Conservation (phyloP, 2,797 vertebrate genomes). For the Danio albolineatus region DNA sequence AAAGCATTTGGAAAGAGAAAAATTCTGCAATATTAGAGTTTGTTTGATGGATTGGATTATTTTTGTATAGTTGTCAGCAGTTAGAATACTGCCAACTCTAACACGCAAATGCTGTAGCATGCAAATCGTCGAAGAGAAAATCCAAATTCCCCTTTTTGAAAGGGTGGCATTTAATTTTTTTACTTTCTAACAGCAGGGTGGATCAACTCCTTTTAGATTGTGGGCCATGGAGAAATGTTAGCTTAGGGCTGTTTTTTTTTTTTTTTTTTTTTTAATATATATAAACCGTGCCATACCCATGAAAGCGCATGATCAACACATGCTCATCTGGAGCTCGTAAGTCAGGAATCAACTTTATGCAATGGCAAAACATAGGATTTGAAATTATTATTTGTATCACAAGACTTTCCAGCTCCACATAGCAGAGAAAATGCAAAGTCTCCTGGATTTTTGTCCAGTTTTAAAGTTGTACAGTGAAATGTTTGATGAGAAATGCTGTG, state of each 20-base stretch:
- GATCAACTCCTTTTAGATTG: conserved; percentile 20
- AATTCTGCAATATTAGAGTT: too few relatives aligned
- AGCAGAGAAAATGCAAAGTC: not conserved
- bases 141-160: conserved; percentile 6
- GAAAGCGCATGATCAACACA: not conserved
- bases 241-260: not conserved
- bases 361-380: not conserved
- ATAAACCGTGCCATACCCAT: not conserved
- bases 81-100: too few relatives aligned
- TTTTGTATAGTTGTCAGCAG: too few relatives aligned
- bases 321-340: conserved; percentile 1
- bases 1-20: too few relatives aligned
- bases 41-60: too few relatives aligned
- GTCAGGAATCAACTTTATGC: not conserved
- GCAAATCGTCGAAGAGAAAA: not conserved
- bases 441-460: conserved; percentile 4
- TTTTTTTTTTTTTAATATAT: conserved; percentile 5
- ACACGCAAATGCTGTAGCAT: too few relatives aligned
- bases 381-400: not conserved
- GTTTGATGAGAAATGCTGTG: not conserved
- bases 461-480: not conserved
- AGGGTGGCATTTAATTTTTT: conserved; percentile 4
- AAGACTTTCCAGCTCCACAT: not conserved
- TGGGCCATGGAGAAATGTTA: not conserved
- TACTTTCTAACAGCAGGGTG: conserved; percentile 1